Conservation (phyloP, 2,113 vertebrate species). For the Cephalopholis sonnerati region DNA sequence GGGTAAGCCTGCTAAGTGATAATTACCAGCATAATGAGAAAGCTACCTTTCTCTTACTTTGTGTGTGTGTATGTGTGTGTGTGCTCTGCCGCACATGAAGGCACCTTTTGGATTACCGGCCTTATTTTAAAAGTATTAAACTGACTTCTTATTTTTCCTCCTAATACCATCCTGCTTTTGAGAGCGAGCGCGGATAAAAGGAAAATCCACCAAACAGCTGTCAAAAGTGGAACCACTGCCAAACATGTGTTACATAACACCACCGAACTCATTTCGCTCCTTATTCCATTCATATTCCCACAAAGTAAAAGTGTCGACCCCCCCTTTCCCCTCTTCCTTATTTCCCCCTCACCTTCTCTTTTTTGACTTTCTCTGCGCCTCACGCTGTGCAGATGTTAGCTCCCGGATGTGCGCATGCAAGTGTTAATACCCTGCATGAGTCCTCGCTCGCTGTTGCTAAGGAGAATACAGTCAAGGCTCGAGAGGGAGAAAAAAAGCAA, state of each 20-base stretch:
- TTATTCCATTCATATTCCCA: slow-evolving; percentile 48
- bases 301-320: slow-evolving; percentile 37
- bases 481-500: slow-evolving; percentile 1
- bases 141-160: slow-evolving; percentile 18
- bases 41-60: slow-evolving; percentile 28
- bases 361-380: slow-evolving; percentile 52
- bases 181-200: slow-evolving; percentile 41
- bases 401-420: slow-evolving; percentile 69
- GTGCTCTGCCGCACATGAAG: slow-evolving; percentile 7
- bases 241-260: slow-evolving; percentile 61
- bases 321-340: too few relatives aligned
- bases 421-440: slow-evolving; percentile 68
- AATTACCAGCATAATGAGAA: slow-evolving; percentile 65
- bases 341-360: neutral
- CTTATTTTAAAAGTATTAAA: slow-evolving; percentile 36
- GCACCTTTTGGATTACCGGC: slow-evolving; percentile 35
- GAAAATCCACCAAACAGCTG: slow-evolving; percentile 70
- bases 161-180: slow-evolving; percentile 23
- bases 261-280: slow-evolving; percentile 46
- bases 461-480: slow-evolving; percentile 74
- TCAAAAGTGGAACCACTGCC: slow-evolving; percentile 55
- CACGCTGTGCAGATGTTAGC: slow-evolving; percentile 73
- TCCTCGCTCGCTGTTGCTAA: slow-evolving; percentile 80
- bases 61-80: slow-evolving; percentile 5
- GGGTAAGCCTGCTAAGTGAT: slow-evolving; percentile 57